Base-by-base conservation (phyloP, 2,888 invertebrate species). In the Mythimna vitellina region DNA sequence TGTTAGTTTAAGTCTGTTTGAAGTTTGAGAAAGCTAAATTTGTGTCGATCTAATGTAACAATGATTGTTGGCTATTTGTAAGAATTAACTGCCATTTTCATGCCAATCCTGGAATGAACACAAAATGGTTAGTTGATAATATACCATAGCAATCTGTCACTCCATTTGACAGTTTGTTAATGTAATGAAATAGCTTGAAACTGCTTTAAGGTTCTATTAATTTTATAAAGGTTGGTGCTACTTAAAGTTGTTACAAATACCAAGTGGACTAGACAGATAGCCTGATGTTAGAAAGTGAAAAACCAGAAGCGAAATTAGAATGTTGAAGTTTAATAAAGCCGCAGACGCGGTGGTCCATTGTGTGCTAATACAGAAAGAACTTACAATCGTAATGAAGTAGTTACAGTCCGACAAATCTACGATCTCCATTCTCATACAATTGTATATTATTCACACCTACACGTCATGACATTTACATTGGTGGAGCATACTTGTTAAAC, bases 401-500 rank as follows among this genome's bases (percentile, higher is more conserved):
- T 79, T 73, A 35, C 29, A 60, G 53, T n/a, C 12, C 9, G 17
- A 10, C 42, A 12, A 63, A 80, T 80, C 80, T 83, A 22, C 54
- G 54, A 80, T 83, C 83, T 83, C 46, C 53, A 60, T 74, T 70
- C 68, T 66, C 54, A 64, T 56, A 57, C 75, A 70, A 25, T 32
- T 35, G n/a, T 29, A 56, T 12, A 64, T 71, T 69, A 72, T 72
- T 78, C 65, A 73, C 84, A 67, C 84, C 86, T 73, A 83, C 86
- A 77, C 68, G 10, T 25, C 70, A 72, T 78, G 86, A 79, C 81
- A 84, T 86, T 84, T 73, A 84, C 76, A 86, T 67, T 49, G 25
- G 32, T 68, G 60, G 9, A 70, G 60, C 72, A 78, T 29, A 65
- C 78, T 71, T 73, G 77, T 86, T 84, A 54, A 77, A 81, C 75